A percentile compares a stretch with the other conserved stretches of the same genome.
Evolutionary conservation across 2,113 vertebrate genomes (phyloP).

Genomic region (Petroica traversi): DNA sequence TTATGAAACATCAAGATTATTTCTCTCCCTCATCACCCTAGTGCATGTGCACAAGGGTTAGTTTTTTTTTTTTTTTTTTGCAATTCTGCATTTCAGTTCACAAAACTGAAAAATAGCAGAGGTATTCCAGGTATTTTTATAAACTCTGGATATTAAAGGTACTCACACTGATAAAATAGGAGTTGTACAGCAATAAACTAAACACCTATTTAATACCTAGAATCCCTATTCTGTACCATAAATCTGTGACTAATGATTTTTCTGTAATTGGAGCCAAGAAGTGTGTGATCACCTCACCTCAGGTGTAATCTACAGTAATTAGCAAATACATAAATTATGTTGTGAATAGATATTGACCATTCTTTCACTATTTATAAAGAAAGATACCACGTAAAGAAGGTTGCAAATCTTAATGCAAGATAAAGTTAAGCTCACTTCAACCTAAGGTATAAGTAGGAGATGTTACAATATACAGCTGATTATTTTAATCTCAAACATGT

Average conservation of each 20-base stretch:
- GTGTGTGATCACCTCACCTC: background rate
- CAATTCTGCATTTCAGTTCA: background rate
- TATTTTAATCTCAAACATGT: background rate
- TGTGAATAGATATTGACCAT: background rate
- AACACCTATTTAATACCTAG: background rate
- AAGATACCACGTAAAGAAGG: background rate
- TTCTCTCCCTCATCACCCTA: background rate
- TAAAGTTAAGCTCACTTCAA: background rate
- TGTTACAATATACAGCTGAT: background rate
- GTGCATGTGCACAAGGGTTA: background rate
- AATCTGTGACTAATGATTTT: conserved; percentile 13
- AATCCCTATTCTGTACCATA: background rate
- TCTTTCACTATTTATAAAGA: background rate
- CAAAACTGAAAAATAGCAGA: background rate
- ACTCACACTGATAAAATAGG: background rate
- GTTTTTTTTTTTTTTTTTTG: too few relatives aligned
- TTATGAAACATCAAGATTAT: background rate
- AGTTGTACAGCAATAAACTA: background rate
- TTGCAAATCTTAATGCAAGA: background rate
- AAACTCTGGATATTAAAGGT: background rate
- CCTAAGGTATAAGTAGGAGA: background rate
- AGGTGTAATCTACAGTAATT: conserved; percentile 2
- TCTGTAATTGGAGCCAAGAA: conserved; percentile 14
- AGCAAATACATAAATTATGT: background rate
- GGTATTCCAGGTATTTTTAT: background rate